phyloP scores from a whole-genome alignment of 1,140 invertebrate genomes.

The Scaptomyza montana region DNA sequence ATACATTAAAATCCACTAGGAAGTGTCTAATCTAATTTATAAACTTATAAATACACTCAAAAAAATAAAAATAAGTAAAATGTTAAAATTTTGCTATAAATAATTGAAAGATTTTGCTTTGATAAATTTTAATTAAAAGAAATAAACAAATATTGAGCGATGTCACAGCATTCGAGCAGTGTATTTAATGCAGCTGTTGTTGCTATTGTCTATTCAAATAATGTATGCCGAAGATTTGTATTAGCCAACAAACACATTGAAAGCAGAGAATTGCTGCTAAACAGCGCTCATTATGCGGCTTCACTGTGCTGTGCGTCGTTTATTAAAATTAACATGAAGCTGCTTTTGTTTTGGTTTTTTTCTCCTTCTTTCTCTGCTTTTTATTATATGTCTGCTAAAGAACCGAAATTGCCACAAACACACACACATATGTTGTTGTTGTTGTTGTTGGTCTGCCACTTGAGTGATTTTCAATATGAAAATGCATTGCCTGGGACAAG shows the following conservation, averaged over 20 bases:
- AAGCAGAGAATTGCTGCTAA: constrained; percentile 49
- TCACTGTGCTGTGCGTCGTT: constrained; percentile 40
- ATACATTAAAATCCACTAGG: background rate
- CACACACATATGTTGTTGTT: constrained; percentile 7
- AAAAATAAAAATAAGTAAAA: background rate
- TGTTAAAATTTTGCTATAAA: too few species aligned
- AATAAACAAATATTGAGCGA: too few species aligned
- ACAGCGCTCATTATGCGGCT: constrained; percentile 66
- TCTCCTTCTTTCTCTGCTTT: constrained; percentile 7
- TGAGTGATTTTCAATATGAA: constrained; percentile 81
- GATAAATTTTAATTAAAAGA: too few species aligned
- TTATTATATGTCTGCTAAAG: constrained; percentile 45
- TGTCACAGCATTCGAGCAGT: background rate
- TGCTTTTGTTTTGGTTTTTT: constrained; percentile 26
- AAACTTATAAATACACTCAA: background rate
- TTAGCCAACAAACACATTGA: too few species aligned
- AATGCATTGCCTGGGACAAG: constrained; percentile 48
- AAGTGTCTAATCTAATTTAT: background rate
- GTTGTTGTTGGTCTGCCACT: constrained; percentile 70
- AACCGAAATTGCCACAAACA: constrained; percentile 71
- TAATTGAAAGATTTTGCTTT: too few species aligned
- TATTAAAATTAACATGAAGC: constrained; percentile 74
- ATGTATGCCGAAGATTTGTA: constrained; percentile 51
- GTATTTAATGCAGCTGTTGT: constrained; percentile 1
- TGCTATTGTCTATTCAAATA: constrained; percentile 48